Percentiles rank a stretch among this genome's conserved stretches.
phyloP scores from a whole-genome alignment of 2,888 invertebrate genomes.

The Papilio protenor region DNA sequence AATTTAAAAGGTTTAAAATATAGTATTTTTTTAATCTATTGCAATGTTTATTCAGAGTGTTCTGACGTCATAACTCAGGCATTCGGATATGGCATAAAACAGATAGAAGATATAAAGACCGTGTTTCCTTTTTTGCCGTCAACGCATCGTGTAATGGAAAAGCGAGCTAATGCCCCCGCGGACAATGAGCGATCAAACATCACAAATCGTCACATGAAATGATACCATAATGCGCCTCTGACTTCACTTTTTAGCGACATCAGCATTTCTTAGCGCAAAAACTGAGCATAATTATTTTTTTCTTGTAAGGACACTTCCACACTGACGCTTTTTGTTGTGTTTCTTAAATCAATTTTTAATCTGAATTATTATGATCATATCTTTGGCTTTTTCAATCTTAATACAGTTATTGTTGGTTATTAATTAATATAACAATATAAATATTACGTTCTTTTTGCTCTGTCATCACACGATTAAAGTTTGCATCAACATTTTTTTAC shows the following conservation, averaged over 20 bases:
- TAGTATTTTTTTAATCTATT: neutral
- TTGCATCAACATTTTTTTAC: too few relatives aligned
- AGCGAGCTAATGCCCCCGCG: slow-evolving; percentile 48
- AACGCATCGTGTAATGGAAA: slow-evolving; percentile 45
- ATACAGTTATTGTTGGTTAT: neutral
- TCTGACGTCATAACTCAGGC: slow-evolving; percentile 20
- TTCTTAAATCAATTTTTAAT: neutral
- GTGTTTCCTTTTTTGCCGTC: slow-evolving; percentile 29
- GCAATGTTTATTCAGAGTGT: neutral
- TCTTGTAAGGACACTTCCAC: slow-evolving; percentile 38
- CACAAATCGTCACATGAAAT: slow-evolving; percentile 53
- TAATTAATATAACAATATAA: too few relatives aligned
- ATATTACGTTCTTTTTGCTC: too few relatives aligned
- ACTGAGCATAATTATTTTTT: slow-evolving; percentile 55
- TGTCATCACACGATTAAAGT: too few relatives aligned
- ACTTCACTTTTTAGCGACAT: slow-evolving; percentile 47
- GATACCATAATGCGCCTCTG: slow-evolving; percentile 54
- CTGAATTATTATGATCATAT: neutral
- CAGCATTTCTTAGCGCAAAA: slow-evolving; percentile 52
- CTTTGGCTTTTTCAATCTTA: neutral
- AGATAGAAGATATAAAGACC: slow-evolving; percentile 11
- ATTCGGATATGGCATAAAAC: slow-evolving; percentile 21
- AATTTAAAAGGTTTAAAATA: neutral
- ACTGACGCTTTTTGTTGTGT: slow-evolving; percentile 9
- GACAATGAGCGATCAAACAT: slow-evolving; percentile 34